Percentiles rank a stretch among this genome's conserved stretches.
Evolutionary conservation across 2,113 vertebrate genomes (phyloP).

Genomic region (Tetrax tetrax): DNA sequence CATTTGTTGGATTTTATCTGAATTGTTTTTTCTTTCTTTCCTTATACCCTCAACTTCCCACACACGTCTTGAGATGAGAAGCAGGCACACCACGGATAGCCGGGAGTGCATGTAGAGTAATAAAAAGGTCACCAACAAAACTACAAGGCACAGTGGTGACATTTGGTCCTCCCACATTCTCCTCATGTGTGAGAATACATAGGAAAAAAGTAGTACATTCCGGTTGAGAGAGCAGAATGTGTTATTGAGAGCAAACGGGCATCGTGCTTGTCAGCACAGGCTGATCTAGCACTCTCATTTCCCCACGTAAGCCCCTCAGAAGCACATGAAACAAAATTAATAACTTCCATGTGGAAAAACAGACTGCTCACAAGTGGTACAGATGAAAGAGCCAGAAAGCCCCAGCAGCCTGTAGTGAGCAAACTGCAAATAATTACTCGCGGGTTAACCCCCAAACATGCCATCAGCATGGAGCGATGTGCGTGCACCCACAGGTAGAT

Average conservation of each 20-base stretch:
- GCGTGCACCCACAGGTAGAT: not conserved
- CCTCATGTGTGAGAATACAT: not conserved
- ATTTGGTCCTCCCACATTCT: constrained; percentile 50
- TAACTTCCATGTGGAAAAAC: not conserved
- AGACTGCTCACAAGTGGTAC: not conserved
- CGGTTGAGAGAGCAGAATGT: not conserved
- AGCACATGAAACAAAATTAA: not conserved
- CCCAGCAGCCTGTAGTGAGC: not conserved
- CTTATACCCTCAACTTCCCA: not conserved
- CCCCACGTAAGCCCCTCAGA: not conserved
- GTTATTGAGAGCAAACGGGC: not conserved
- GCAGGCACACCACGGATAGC: not conserved
- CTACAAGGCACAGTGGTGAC: not conserved
- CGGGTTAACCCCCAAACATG: not conserved
- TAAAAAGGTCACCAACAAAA: constrained; percentile 1
- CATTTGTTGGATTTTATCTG: not conserved
- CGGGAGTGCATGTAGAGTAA: rapidly evolving
- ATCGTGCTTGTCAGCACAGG: not conserved
- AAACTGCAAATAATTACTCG: not conserved
- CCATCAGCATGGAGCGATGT: not conserved
- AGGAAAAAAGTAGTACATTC: not conserved
- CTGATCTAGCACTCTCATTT: not conserved
- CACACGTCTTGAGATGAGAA: not conserved
- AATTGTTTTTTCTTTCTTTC: not conserved
- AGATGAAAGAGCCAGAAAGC: not conserved